Base-by-base conservation (phyloP, 2,113 vertebrate genomes). In the Cathartes aura region DNA sequence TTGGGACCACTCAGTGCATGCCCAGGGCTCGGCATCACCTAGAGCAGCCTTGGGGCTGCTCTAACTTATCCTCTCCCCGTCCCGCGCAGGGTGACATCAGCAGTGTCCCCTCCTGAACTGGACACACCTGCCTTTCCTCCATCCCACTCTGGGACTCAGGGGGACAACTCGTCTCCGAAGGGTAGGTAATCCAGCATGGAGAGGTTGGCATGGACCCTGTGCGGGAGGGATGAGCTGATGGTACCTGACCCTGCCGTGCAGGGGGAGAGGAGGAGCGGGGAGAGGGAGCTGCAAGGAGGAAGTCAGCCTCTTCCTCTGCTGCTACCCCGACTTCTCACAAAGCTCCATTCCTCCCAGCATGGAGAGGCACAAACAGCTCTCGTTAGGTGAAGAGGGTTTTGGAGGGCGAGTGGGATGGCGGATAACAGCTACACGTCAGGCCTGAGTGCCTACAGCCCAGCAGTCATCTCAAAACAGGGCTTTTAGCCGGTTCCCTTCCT, bases 401-500 rank as follows among this genome's bases (percentile, higher is more conserved):
- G 87, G 84, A 82, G 64, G 55, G 60, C 0, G 23, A 79, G 75
- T 26, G 67, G 81, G 72, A 82, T 53, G 72, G 62, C 5, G 3
- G 68, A 27, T 34, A 75, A 22, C 6, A 80, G 75, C 64, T 20
- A 9, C 13, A 2, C 32, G 72, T 30, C 67, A 89, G 63, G 72
- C 48, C 42, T 16, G 59, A 76, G 81, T 24, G 53, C 40, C 53
- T 15, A 5, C 34, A 84, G 84, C 76, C 81, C 85, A 47, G 82
- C 83, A 47, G 36, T 13, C 73, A 36, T 21, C 84, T 74, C 72
- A 32, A 53, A 71, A 9, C 63, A 48, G 63, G 59, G 64, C 84
- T 93, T 87, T 91, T 29, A 93, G 73, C 73, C 2, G 5, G 23
- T 78, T 83, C 84, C 55, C 68, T 71, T 55, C 81, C 91, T 73